Base-by-base conservation (phyloP, 2,113 vertebrate species). In the Leptocoma aspasia region DNA sequence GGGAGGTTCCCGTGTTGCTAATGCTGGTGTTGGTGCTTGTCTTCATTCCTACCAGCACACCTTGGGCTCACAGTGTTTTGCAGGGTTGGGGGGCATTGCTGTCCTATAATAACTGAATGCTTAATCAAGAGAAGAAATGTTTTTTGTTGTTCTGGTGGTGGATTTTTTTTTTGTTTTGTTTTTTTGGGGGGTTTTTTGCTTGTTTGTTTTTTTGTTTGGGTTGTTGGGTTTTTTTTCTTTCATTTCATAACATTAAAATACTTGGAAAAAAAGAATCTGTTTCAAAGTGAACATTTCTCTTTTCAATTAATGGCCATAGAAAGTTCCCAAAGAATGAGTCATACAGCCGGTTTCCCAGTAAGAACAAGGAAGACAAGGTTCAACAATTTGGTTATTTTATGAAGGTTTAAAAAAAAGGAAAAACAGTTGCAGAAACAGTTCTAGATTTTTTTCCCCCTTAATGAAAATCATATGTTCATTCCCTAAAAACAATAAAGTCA, bases 261-360 rank as follows among this genome's bases (percentile, higher is more conserved):
- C 27, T 65, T 87, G 69, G 61, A 94, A 84, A 65, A 82, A 85
- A 70, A 72, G 20, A 66, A 22, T 78, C 59, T 72, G 7, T 89
- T 95, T 94, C 61, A 86, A 90, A 90, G 82, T 96, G 71, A 91
- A 45, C 44, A 42, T 91, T 92, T 83, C 76, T 86, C 83, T 42
- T 75, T 91, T 94, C 63, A 65, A 3, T 85, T 95, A 82, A 87
- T 82, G 42, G 26, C 45, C 53, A 7, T 66, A 95, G 78, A 79
- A 95, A 87, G 87, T 95, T 97, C 87, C 66, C 27, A 69, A 92
- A 72, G 73, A 82, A 63, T 95, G 95, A 95, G 91, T 95, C 96
- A 95, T 30, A 31, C 61, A 82, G 70, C 73, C 94, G 78, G 60
- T 72, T 97, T 91, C 52, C 45, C 63, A 82, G 73, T 75, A 94